Base-by-base conservation (phyloP, 2,113 vertebrate genomes). In the Heliornis fulica region DNA sequence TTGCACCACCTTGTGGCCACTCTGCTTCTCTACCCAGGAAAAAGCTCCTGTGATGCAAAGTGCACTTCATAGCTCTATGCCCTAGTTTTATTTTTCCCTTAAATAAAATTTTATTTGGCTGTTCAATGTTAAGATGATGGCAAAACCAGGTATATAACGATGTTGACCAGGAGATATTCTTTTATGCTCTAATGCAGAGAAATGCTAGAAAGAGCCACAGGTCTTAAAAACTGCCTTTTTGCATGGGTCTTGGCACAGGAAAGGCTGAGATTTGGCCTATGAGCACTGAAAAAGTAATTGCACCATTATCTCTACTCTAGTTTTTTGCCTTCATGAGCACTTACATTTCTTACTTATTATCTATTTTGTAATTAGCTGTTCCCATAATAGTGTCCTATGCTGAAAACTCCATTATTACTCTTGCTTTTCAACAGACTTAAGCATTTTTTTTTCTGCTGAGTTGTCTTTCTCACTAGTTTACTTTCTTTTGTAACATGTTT, bases 391-490 rank as follows among this genome's bases (percentile, higher is more conserved):
- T 71, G 53, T 95, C 83, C 87, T 97, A 54, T 78, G 70, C 71
- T 72, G 76, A 97, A 97, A 97, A 87, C 29, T 85, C 22, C 69
- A 88, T 96, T 97, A 94, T 93, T 97, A 86, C 79, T 96, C 70
- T 93, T 89, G 56, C 50, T 97, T 86, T 95, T 93, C 34, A 43
- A 96, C 69, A 79, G 41, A 97, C 10, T 94, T 89, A 93, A 96
- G 89, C 92, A 72, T 88, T 96, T 96, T 97, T 64, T 81, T 94
- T 97, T 87, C 78, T 96, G 95, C 96, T 97, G 94, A 97, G 86
- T 85, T 96, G 95, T 46, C 29, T 93, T 91, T 96, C 76, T 91
- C 84, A 28, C 65, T 59, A 82, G 60, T 91, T 97, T 95, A 89
- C 88, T 96, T 97, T 95, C 48, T 95, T 96, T 95, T 89, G 81